Evolutionary conservation across 2,113 vertebrate genomes (phyloP).

Genomic region (Tragelaphus scriptus): DNA sequence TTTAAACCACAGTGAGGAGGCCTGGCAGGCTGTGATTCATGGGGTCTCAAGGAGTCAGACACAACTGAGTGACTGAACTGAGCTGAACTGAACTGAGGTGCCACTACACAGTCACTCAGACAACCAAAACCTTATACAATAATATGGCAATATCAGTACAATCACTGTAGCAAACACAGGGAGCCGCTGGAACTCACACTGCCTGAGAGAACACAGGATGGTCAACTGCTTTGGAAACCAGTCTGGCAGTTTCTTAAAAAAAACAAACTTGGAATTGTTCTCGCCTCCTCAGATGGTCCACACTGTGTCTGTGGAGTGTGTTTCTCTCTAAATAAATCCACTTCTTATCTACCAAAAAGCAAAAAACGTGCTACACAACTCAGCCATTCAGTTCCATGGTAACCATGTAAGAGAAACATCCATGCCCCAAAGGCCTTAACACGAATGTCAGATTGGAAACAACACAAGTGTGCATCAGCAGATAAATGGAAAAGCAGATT

Average conservation of each 20-base stretch:
- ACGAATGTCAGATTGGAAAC: not conserved
- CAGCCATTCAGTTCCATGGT: not conserved
- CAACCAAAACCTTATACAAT: rapidly evolving
- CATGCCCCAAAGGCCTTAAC: too few relatives aligned
- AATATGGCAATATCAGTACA: too few relatives aligned
- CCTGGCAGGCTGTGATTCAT: too few relatives aligned
- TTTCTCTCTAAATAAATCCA: not conserved
- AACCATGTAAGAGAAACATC: not conserved
- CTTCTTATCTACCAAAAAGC: not conserved
- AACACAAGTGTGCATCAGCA: rapidly evolving
- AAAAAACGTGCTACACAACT: not conserved
- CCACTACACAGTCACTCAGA: not conserved
- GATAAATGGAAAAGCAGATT: not conserved
- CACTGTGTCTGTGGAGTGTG: not conserved
- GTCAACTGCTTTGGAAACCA: not conserved
- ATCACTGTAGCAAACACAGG: not conserved
- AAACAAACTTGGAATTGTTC: not conserved
- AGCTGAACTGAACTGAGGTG: too few relatives aligned
- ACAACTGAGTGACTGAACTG: too few relatives aligned
- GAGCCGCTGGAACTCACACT: rapidly evolving
- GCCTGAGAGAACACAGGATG: rapidly evolving
- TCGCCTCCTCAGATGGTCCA: not conserved
- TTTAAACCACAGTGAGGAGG: not conserved
- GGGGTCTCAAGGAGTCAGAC: too few relatives aligned
- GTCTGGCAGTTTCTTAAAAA: not conserved